Conservation (phyloP, 2,113 vertebrate genomes). For the Thamnophis sirtalis region DNA sequence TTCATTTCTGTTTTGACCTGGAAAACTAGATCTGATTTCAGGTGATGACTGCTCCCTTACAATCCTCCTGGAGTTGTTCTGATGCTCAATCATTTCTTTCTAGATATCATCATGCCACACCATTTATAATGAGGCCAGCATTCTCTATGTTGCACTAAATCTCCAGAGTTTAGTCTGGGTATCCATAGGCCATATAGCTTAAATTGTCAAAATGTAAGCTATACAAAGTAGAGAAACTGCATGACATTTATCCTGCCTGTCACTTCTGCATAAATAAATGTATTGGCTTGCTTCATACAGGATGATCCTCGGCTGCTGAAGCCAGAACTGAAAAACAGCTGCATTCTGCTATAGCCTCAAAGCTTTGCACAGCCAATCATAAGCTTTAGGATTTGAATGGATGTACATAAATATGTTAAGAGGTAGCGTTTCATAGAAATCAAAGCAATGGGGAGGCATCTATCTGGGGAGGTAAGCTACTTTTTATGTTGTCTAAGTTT, state of each 20-base stretch:
- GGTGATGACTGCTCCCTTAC: not conserved
- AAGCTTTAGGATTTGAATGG: slow-evolving; percentile 51
- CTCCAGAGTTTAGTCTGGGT: not conserved
- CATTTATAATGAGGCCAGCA: not conserved
- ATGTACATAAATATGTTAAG: slow-evolving; percentile 46
- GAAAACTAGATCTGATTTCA: slow-evolving; percentile 29
- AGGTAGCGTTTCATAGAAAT: slow-evolving; percentile 28
- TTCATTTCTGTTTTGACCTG: slow-evolving; percentile 62
- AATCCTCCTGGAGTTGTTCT: slow-evolving; percentile 4
- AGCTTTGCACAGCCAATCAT: slow-evolving; percentile 55
- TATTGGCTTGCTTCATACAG: slow-evolving; percentile 38
- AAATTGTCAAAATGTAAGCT: slow-evolving; percentile 3
- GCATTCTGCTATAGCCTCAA: slow-evolving; percentile 72
- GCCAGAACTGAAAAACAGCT: slow-evolving; percentile 65
- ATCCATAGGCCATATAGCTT: not conserved
- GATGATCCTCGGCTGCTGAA: slow-evolving; percentile 51
- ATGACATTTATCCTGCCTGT: slow-evolving; percentile 29
- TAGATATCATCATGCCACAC: not conserved
- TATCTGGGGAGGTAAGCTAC: slow-evolving; percentile 44
- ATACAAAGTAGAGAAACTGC: not conserved
- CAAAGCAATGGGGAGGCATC: slow-evolving; percentile 33
- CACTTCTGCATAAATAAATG: slow-evolving; percentile 44
- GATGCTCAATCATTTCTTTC: not conserved
- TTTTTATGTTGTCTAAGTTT: not conserved
- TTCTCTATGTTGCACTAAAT: not conserved